A percentile compares a stretch with the other conserved stretches of the same genome.
phyloP scores from a whole-genome alignment of 1,140 invertebrate species.

The Saccostrea glomerata region DNA sequence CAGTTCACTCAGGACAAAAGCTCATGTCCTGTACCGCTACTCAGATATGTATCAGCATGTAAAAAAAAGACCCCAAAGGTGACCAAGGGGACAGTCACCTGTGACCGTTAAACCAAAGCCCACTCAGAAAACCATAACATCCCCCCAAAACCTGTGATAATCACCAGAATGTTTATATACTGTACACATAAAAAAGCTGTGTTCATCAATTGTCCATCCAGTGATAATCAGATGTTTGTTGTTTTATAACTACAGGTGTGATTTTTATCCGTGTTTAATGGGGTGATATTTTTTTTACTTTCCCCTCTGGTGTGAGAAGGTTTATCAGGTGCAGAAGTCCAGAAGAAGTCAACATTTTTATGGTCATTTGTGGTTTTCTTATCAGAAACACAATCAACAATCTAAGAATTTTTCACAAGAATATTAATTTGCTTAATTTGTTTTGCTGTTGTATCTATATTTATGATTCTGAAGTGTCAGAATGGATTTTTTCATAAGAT shows the following conservation, averaged over 20 bases:
- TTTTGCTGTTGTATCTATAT: too few species aligned
- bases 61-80: background rate
- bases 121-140: background rate
- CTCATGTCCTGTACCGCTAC: background rate
- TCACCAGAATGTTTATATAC: background rate
- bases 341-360: background rate
- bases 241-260: constrained; percentile 21
- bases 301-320: background rate
- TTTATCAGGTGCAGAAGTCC: background rate
- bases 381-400: background rate
- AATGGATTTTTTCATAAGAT: too few species aligned
- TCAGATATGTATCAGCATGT: constrained; percentile 1
- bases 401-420: background rate
- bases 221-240: background rate
- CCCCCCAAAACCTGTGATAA: background rate
- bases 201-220: background rate
- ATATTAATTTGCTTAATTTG: too few species aligned
- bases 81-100: background rate
- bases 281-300: background rate
- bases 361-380: background rate
- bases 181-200: background rate
- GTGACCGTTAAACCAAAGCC: background rate
- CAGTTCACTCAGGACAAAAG: background rate
- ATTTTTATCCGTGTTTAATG: background rate
- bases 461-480: too few species aligned